These are phyloP conservation scores for Orgyia antiqua DNA, from an alignment of 2,888 invertebrate species.

Conservation along the genomic window DNA sequence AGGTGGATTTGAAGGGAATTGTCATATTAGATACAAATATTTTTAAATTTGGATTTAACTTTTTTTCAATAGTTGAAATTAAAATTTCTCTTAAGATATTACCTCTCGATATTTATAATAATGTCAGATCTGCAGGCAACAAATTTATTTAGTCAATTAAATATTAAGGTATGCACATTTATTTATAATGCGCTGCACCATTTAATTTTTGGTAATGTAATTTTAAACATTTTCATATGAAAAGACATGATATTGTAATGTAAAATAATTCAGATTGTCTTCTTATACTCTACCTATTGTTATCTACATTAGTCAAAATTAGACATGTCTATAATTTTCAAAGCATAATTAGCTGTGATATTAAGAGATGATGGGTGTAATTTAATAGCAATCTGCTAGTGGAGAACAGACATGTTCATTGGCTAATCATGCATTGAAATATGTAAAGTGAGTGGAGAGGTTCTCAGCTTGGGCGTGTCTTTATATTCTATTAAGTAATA, in stretches of 20 bases:
- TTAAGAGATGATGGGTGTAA: conserved; percentile 76
- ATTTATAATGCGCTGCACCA: conserved; percentile 79
- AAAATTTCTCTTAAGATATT: conserved; percentile 78
- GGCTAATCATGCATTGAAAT: conserved; percentile 79
- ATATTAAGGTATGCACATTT: conserved; percentile 79
- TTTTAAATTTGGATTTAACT: conserved; percentile 75
- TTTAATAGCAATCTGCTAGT: conserved; percentile 75
- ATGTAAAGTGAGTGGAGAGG: conserved; percentile 68
- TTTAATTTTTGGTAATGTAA: conserved; percentile 77
- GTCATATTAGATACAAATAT: conserved; percentile 72
- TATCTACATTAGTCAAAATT: conserved; percentile 78
- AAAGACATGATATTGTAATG: conserved; percentile 79
- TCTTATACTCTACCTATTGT: conserved; percentile 76
- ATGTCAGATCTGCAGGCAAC: conserved; percentile 79
- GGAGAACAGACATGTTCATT: conserved; percentile 74
- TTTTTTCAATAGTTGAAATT: conserved; percentile 77
- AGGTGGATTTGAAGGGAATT: conserved; percentile 78
- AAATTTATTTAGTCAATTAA: conserved; percentile 80
- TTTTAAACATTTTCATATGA: conserved; percentile 76
- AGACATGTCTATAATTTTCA: conserved; percentile 78
- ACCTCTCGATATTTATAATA: conserved; percentile 78
- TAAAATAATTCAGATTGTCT: conserved; percentile 78
- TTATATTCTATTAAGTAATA: conserved; percentile 76
- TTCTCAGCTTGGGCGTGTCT: conserved; percentile 76
- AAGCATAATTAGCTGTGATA: conserved; percentile 79